Conservation (phyloP, 2,113 vertebrate species). For the Trogon surrucura region DNA sequence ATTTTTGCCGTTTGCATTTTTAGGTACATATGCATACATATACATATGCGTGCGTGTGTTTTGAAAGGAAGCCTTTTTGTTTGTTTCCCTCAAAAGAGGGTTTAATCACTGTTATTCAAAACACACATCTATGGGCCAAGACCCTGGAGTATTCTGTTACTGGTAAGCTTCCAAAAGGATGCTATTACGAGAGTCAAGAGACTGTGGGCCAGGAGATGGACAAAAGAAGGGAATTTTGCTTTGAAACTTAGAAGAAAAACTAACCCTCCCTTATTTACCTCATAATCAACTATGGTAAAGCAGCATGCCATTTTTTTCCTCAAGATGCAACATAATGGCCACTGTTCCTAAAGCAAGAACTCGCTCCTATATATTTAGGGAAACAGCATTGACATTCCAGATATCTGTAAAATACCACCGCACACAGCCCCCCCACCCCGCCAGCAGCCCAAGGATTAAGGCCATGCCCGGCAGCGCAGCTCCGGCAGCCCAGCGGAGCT, state of each 20-base stretch:
- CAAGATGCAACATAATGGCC: not conserved
- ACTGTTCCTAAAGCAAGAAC: not conserved
- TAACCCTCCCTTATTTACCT: not conserved
- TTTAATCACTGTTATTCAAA: slow-evolving; percentile 32
- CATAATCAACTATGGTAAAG: not conserved
- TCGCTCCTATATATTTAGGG: not conserved
- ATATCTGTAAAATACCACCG: slow-evolving; percentile 13
- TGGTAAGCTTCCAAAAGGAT: slow-evolving; percentile 31
- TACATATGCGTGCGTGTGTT: not conserved
- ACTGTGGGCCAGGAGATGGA: not conserved
- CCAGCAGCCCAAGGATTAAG: not conserved
- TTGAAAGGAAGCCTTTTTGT: not conserved
- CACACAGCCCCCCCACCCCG: not conserved
- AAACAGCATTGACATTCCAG: not conserved
- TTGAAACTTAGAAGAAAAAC: not conserved
- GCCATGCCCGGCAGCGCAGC: not conserved
- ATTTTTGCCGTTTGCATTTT: not conserved
- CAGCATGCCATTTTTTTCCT: not conserved
- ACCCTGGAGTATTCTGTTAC: not conserved
- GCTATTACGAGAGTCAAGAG: not conserved
- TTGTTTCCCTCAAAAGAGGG: slow-evolving; percentile 2
- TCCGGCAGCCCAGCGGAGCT: not conserved
- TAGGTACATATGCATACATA: not conserved
- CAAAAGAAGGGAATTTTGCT: not conserved
- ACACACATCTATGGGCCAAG: not conserved